phyloP scores from a whole-genome alignment of 2,888 invertebrate genomes.

The Pimpla rufipes region DNA sequence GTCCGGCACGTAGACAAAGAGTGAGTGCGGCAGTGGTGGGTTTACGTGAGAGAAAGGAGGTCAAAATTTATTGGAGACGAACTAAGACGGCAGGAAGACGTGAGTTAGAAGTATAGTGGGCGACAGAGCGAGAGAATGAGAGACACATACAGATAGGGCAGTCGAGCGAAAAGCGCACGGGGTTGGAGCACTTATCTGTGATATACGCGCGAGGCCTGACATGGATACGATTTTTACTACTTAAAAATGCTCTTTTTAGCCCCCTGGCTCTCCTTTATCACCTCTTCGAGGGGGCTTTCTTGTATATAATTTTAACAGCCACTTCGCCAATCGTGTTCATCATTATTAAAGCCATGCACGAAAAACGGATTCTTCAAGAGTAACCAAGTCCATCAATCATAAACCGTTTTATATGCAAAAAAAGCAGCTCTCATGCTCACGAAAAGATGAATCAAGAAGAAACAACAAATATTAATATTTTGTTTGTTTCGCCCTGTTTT shows the following conservation, averaged over 20 bases:
- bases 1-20: constrained; percentile 22
- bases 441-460: neutral
- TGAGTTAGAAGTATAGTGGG: constrained; percentile 32
- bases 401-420: neutral
- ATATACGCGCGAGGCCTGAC: constrained; percentile 53
- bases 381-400: neutral
- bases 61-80: constrained; percentile 62
- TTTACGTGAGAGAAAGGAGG: constrained; percentile 42
- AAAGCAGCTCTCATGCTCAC: neutral
- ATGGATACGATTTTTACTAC: constrained; percentile 55
- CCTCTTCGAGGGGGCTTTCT: too few relatives aligned
- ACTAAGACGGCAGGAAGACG: constrained; percentile 45
- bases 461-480: neutral
- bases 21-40: constrained; percentile 14
- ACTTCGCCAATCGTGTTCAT: constrained; percentile 6
- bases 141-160: constrained; percentile 41
- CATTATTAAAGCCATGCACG: neutral
- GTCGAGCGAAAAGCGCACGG: constrained; percentile 28
- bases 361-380: neutral
- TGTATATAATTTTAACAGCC: neutral
- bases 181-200: constrained; percentile 56
- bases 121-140: constrained; percentile 45
- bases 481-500: neutral
- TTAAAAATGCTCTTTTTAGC: constrained; percentile 20
- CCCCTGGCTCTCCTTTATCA: neutral